Conservation (phyloP, 2,888 invertebrate species). For the Clistopyga incitator region DNA sequence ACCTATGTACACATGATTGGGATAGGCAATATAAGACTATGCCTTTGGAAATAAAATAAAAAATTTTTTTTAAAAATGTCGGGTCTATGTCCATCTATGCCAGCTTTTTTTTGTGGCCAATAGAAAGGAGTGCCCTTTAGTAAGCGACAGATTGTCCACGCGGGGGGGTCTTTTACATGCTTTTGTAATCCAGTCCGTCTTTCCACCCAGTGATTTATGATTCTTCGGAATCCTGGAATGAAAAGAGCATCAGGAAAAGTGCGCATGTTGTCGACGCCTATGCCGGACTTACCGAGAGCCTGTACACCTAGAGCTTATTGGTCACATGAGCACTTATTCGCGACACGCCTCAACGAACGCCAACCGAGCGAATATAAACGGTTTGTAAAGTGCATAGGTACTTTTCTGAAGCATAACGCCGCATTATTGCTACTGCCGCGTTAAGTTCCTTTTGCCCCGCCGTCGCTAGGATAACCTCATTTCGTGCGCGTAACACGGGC, state of each 20-base stretch:
- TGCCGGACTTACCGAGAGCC: neutral
- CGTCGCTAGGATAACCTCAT: too few species aligned
- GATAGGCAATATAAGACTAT: neutral
- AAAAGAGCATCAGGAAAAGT: slow-evolving; percentile 55
- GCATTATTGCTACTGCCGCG: neutral
- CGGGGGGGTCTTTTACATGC: slow-evolving; percentile 36
- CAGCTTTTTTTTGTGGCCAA: neutral
- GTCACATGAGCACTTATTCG: slow-evolving; percentile 49
- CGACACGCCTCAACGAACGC: slow-evolving; percentile 73
- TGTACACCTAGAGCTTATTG: neutral
- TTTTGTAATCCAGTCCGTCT: slow-evolving; percentile 61
- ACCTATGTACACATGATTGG: neutral
- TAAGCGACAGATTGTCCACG: slow-evolving; percentile 24
- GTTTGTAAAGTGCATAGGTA: slow-evolving; percentile 72
- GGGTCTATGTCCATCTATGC: neutral
- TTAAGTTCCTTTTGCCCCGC: too few species aligned
- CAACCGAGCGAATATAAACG: slow-evolving; percentile 77
- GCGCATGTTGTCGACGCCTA: slow-evolving; percentile 31
- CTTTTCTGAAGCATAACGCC: slow-evolving; percentile 40
- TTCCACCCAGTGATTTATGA: slow-evolving; percentile 53
- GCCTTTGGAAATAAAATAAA: neutral
- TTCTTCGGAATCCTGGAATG: neutral
- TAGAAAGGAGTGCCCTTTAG: slow-evolving; percentile 5
- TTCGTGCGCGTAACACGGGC: too few species aligned
- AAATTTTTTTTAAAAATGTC: neutral